Base-by-base conservation (phyloP, 2,797 vertebrate genomes). In the Pagetopsis macropterus region DNA sequence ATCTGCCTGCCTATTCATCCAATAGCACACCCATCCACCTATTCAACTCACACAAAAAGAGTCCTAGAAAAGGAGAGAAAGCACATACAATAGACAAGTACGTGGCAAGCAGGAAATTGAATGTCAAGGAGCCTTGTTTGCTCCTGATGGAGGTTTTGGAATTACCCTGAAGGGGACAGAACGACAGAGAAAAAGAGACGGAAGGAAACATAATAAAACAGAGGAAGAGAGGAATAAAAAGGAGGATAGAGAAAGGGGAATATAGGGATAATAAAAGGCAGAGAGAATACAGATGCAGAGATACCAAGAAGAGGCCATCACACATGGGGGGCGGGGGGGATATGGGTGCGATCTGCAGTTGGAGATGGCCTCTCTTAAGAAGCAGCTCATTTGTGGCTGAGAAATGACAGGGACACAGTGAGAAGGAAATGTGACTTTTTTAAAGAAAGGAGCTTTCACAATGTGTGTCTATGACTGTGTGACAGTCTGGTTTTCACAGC, bases 81-180 rank as follows among this genome's bases (percentile, higher is more conserved):
- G 79, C 48, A 23, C 72, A 79, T 72, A 89, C 88, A 91, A 91
- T 88, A 63, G 87, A 90, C 91, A 92, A 92, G 76, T 89, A 89
- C 83, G 59, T 87, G 75, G 89, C 92, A 91, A 92, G 91, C 94
- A 94, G 91, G 91, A 95, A 93, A 94, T 93, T 93, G 92, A 95
- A 94, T 94, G 94, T 94, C 94, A 94, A 94, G 92, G 87, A 92
- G 88, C 82, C 91, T 92, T 93, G 91, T 94, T 92, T 91, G 89
- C 81, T 91, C 89, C 88, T 93, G 93, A 94, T 92, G 87, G 92
- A 91, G 91, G 89, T 90, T 88, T 89, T 87, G 87, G 90, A 87
- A 87, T 92, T 89, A 56, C 81, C 82, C 88, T 86, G 84, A 78
- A 89, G 87, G 83, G 78, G 88, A 87, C 78, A 72, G 78, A 81